Base-by-base conservation (phyloP, 2,888 invertebrate genomes). In the Tetanocera ferruginea region DNA sequence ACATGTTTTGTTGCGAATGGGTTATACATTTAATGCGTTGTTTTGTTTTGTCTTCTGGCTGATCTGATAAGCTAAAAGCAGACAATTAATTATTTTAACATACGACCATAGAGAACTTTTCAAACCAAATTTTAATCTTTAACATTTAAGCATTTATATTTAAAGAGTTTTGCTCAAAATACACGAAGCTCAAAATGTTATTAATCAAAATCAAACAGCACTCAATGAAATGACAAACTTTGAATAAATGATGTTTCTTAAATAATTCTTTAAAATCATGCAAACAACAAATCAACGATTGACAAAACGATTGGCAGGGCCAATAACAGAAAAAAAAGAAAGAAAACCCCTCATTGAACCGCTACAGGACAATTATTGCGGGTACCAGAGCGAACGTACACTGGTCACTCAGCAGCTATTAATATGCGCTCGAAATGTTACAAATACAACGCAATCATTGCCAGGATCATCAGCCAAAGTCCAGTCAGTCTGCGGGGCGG, bases 271-370 rank as follows among this genome's bases (percentile, higher is more conserved):
- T 19, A 77, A 79, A 80, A 77, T 79, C 78, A 73, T 51, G 80
- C 80, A 81, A 80, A 83, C 83, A 82, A 85, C 84, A 85, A 85
- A 86, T 85, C 85, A 86, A 85, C 84, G 83, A 84, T 85, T 86
- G 86, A 86, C 86, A 86, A 86, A 86, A 86, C 84, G 85, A 83
- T 85, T 84, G 60, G 62, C 80, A 71, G 25, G 43, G 55, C 51
- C 31, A 49, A 51, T 31, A 55, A 62, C 62, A 71, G 64, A 71
- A 52, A 14, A 49, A 55, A 57, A 5, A 72, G 9, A 25, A 19
- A 43, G 2, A 70, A 4, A 14, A 51, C 5, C 17, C 37, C 52
- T 55, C 55, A 71, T 23, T 43, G 25, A 62, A 14, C 57, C 17
- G 49, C 49, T 31, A 19, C 73, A 73, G 23, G 49, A 67, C 19